Percentiles rank a stretch among this genome's conserved stretches.
Evolutionary conservation across 2,888 invertebrate species (phyloP).

Genomic region (Ectobius pallidus): DNA sequence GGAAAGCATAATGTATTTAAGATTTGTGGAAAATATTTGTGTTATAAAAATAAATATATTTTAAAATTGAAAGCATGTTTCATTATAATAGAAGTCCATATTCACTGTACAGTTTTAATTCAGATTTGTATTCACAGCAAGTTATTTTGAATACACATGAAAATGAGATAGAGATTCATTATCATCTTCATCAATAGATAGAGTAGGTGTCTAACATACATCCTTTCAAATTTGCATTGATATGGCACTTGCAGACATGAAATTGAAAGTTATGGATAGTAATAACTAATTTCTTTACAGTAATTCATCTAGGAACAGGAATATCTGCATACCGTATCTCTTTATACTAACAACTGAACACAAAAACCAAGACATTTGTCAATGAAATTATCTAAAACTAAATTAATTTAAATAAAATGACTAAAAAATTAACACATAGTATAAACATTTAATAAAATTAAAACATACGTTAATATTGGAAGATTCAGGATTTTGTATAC

Average conservation of each 20-base stretch:
- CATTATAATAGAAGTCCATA: not conserved
- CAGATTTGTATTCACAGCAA: too few species aligned
- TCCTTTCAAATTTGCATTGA: not conserved
- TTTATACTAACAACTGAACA: not conserved
- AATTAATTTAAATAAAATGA: conserved; percentile 8
- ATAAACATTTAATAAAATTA: too few species aligned
- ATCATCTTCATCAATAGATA: too few species aligned
- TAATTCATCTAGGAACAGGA: not conserved
- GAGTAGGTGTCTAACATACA: too few species aligned
- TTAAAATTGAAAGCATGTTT: not conserved
- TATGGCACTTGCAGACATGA: not conserved
- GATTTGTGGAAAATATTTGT: too few species aligned
- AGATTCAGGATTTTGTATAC: too few species aligned
- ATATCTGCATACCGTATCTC: conserved; percentile 1
- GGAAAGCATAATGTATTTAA: too few species aligned
- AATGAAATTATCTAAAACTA: not conserved
- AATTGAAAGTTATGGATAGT: not conserved
- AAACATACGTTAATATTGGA: too few species aligned
- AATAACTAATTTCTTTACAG: not conserved
- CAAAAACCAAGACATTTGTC: too few species aligned
- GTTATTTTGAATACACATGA: too few species aligned
- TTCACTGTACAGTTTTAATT: not conserved
- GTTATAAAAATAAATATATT: conserved; percentile 1
- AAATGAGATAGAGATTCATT: too few species aligned
- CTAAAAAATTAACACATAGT: not conserved